A percentile compares a stretch with the other conserved stretches of the same genome.
Conservation (phyloP, 2,888 invertebrate species). For the Andrena bicolor region DNA sequence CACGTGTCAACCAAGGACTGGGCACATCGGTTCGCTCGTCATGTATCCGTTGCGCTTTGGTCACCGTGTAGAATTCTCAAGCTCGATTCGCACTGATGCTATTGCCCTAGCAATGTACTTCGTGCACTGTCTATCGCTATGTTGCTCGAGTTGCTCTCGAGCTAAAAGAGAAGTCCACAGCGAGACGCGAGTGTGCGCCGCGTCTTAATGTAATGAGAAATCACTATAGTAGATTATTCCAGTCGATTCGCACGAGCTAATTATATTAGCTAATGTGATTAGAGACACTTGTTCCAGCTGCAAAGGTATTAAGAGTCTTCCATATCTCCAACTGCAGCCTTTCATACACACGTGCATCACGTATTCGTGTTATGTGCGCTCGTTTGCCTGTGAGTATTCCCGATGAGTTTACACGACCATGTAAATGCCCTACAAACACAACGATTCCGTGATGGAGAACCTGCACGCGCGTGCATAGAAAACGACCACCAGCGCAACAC, state of each 20-base stretch:
- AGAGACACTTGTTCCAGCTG: slow-evolving; percentile 7
- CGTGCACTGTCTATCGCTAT: no score
- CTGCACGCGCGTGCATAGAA: slow-evolving; percentile 29
- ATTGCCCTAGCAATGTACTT: not conserved
- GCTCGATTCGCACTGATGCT: slow-evolving; percentile 6
- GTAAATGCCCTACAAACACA: slow-evolving; percentile 5
- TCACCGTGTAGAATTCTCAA: slow-evolving; percentile 34
- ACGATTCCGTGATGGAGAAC: slow-evolving; percentile 9
- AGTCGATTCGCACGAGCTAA: not conserved
- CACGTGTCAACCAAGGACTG: slow-evolving; percentile 66
- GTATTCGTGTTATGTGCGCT: not conserved
- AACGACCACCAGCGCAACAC: slow-evolving; percentile 36
- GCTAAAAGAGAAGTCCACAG: no score
- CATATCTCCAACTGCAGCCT: not conserved
- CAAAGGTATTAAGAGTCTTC: not conserved
- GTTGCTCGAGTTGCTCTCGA: no score
- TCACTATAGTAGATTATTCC: not conserved
- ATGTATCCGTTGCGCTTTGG: slow-evolving; percentile 53
- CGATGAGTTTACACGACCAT: not conserved
- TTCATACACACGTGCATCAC: not conserved
- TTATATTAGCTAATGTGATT: not conserved
- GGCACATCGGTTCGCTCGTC: slow-evolving; percentile 50
- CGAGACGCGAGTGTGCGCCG: no score
- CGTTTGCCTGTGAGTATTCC: not conserved
- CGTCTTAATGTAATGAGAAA: no score